Conservation (phyloP, 2,113 vertebrate species). For the Apteryx mantelli region DNA sequence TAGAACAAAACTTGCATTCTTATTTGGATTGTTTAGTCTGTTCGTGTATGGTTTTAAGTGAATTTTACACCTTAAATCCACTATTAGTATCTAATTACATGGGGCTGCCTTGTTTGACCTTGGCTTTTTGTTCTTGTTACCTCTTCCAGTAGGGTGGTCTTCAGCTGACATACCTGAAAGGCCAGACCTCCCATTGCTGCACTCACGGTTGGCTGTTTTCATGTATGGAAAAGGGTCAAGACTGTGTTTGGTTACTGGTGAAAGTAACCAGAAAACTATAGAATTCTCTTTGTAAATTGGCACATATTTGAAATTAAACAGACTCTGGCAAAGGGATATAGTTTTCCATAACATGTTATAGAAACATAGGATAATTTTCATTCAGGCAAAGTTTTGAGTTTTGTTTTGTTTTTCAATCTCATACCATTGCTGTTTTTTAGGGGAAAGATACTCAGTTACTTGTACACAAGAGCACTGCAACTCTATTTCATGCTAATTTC, state of each 20-base stretch:
- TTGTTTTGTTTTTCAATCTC: constrained; percentile 11
- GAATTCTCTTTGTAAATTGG: constrained; percentile 55
- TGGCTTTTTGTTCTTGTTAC: constrained; percentile 79
- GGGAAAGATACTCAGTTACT: constrained; percentile 15
- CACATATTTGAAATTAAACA: constrained; percentile 66
- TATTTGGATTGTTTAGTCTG: constrained; percentile 92
- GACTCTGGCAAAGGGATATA: constrained; percentile 46
- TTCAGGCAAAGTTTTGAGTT: constrained; percentile 6
- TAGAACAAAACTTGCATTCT: constrained; percentile 83
- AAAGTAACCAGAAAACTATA: constrained; percentile 65
- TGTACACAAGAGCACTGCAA: constrained; percentile 10
- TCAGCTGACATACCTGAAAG: constrained; percentile 82
- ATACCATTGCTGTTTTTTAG: constrained; percentile 31
- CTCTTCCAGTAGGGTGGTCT: constrained; percentile 91
- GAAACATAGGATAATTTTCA: constrained; percentile 31
- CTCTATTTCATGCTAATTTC: neutral
- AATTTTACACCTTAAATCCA: constrained; percentile 87
- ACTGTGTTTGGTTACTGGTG: constrained; percentile 75
- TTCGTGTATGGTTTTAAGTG: constrained; percentile 80
- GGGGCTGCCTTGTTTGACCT: constrained; percentile 77
- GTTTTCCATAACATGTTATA: constrained; percentile 62
- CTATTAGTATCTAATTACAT: constrained; percentile 92
- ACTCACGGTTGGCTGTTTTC: constrained; percentile 71
- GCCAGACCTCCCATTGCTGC: constrained; percentile 78
- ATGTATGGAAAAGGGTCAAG: constrained; percentile 74